Percentiles rank a stretch among this genome's conserved stretches.
phyloP scores from a whole-genome alignment of 2,797 vertebrate genomes.

The Acropternis orthonyx region DNA sequence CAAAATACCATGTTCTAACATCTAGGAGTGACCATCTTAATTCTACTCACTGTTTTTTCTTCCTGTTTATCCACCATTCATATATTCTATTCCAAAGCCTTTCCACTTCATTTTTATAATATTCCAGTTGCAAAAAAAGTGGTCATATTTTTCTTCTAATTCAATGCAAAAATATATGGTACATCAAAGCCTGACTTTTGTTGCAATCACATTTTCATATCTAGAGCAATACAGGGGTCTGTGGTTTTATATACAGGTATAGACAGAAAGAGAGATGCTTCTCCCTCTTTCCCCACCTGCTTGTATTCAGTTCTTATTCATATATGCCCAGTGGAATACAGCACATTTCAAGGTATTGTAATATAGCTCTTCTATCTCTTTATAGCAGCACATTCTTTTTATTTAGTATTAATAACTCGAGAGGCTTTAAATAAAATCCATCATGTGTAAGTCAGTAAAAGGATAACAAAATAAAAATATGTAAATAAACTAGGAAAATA shows the following conservation, averaged over 20 bases:
- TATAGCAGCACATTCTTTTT: background rate
- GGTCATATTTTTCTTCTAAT: background rate
- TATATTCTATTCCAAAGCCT: background rate
- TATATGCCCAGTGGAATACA: background rate
- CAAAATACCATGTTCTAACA: background rate
- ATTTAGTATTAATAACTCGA: background rate
- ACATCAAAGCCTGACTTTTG: background rate
- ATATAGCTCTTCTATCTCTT: background rate
- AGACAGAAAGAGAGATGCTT: background rate
- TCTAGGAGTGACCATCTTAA: background rate
- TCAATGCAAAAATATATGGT: background rate
- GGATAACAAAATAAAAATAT: conserved; percentile 11
- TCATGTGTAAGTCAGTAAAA: background rate
- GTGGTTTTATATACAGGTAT: background rate
- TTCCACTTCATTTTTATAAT: background rate
- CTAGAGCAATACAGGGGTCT: background rate
- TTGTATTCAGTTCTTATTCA: conserved; percentile 17
- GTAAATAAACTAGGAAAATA: conserved; percentile 36
- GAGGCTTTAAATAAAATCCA: conserved; percentile 9
- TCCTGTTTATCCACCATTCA: background rate
- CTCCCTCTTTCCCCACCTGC: background rate
- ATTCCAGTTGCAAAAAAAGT: background rate
- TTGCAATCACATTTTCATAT: background rate
- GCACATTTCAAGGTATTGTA: background rate
- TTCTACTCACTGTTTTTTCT: background rate